These are phyloP conservation scores for Takifugu flavidus DNA, from an alignment of 2,113 vertebrate genomes.

Conservation along the genomic window DNA sequence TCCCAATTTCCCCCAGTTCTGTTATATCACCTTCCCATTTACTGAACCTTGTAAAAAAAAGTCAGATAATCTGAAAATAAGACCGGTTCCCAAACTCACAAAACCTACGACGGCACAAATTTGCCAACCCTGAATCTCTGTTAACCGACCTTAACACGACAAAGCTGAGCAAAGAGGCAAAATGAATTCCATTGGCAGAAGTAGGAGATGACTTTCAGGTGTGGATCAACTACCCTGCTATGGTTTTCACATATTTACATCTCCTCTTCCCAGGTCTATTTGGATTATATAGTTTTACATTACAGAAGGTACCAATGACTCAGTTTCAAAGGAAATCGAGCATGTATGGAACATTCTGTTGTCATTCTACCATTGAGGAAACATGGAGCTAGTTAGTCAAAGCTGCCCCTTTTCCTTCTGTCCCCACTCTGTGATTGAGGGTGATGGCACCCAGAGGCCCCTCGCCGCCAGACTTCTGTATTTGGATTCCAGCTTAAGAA, in stretches of 20 bases:
- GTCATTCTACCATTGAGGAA: background rate
- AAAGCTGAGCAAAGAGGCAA: constrained; percentile 8
- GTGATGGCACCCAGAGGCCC: constrained; percentile 8
- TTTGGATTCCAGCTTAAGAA: constrained; percentile 31
- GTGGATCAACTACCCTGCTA: no score
- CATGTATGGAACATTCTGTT: no score
- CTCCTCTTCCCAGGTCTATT: background rate
- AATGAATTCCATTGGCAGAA: constrained; percentile 9
- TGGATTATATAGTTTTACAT: no score
- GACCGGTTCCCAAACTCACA: background rate
- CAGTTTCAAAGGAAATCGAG: no score
- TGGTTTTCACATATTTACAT: no score
- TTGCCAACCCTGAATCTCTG: constrained; percentile 2
- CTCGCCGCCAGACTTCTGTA: constrained; percentile 9
- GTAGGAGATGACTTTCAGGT: constrained; percentile 9
- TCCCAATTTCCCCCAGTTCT: background rate
- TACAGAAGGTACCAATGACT: no score
- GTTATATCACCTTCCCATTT: constrained; percentile 1
- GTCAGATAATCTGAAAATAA: constrained; percentile 14
- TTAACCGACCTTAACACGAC: constrained; percentile 11
- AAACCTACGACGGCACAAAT: constrained; percentile 2
- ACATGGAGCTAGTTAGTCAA: constrained; percentile 25
- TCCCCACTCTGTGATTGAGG: constrained; percentile 12
- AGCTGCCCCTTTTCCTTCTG: constrained; percentile 26
- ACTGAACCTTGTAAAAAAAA: constrained; percentile 11